Evolutionary conservation across 2,797 vertebrate species (phyloP).

Genomic region (Coilia nasus): DNA sequence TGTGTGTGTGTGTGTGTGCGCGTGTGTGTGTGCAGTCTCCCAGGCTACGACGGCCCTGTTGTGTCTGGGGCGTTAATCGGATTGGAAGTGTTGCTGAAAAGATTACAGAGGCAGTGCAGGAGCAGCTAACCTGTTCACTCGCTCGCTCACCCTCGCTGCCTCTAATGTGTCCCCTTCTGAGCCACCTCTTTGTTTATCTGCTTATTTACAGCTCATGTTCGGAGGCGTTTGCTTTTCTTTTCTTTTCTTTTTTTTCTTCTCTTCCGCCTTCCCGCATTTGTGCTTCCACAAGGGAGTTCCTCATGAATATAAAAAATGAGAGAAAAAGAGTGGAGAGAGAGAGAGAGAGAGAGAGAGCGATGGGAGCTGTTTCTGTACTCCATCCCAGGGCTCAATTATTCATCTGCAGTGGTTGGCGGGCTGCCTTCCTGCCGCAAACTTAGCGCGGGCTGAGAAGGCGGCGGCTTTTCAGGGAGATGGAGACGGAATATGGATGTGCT

Average conservation of each 20-base stretch:
- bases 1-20: too few species aligned
- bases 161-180: background rate
- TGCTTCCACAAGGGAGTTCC: slow-evolving; percentile 12
- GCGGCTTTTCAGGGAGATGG: slow-evolving; percentile 39
- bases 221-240: background rate
- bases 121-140: too few species aligned
- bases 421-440: background rate
- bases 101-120: background rate
- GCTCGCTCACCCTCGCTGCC: background rate
- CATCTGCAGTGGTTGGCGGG: slow-evolving; percentile 20
- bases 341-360: background rate
- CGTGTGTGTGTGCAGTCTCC: background rate
- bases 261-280: background rate
- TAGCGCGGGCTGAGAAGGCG: background rate
- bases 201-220: background rate
- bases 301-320: slow-evolving; percentile 14
- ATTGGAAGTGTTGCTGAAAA: background rate
- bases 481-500: background rate
- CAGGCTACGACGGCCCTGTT: background rate
- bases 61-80: background rate
- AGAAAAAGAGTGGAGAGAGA: background rate
- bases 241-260: background rate
- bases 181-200: background rate
- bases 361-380: background rate
- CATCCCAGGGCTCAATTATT: background rate